phyloP scores from a whole-genome alignment of 2,888 invertebrate genomes.

The Notodromas monacha region DNA sequence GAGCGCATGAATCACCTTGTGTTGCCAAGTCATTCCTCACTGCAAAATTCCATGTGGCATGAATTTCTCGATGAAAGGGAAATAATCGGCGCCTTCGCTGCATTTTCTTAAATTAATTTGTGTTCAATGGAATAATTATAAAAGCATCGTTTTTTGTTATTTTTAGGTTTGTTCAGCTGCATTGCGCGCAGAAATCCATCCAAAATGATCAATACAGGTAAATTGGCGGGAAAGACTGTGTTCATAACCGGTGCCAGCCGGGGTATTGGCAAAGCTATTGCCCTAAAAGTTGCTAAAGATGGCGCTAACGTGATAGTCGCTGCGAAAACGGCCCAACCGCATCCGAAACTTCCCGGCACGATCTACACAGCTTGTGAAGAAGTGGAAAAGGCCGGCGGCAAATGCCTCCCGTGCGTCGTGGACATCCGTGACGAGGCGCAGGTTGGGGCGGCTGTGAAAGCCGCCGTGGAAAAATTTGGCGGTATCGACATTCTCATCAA shows the following conservation, averaged over 20 bases:
- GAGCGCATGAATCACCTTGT: too few species aligned
- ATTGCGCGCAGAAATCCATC: too few species aligned
- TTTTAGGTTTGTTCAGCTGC: too few species aligned
- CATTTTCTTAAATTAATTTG: too few species aligned
- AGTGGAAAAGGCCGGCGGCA: conserved; percentile 56
- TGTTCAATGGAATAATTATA: too few species aligned
- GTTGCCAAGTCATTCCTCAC: too few species aligned
- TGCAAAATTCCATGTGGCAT: too few species aligned
- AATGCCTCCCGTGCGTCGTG: conserved; percentile 50
- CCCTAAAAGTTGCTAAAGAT: conserved; percentile 61
- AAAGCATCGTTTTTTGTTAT: too few species aligned
- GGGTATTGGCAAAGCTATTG: conserved; percentile 83
- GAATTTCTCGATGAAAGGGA: too few species aligned
- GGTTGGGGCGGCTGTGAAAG: conserved; percentile 32
- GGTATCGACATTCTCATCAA: conserved; percentile 81
- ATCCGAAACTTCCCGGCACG: conserved; percentile 67
- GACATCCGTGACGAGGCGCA: conserved; percentile 55
- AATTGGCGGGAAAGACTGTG: conserved; percentile 52
- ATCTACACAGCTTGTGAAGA: conserved; percentile 67
- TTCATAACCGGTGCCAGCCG: conserved; percentile 86
- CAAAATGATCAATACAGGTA: too few species aligned
- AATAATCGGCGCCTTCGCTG: too few species aligned
- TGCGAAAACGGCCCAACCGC: conserved; percentile 60
- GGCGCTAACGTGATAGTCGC: conserved; percentile 70
- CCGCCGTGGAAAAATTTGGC: conserved; percentile 51